Conservation (phyloP, 2,888 invertebrate species). For the Brachypterus glaber region DNA sequence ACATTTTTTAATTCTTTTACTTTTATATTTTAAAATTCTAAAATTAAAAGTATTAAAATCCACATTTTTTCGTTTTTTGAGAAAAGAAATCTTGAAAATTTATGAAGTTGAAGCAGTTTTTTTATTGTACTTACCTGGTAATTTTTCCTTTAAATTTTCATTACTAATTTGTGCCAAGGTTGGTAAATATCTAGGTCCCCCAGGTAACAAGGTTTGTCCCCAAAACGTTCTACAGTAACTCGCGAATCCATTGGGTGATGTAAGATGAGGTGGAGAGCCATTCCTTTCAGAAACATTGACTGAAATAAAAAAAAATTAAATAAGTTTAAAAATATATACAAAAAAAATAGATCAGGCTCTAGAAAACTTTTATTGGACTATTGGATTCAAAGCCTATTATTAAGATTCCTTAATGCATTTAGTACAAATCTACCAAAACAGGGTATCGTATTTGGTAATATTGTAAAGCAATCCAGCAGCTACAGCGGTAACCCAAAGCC, state of each 20-base stretch:
- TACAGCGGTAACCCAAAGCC: too few relatives aligned
- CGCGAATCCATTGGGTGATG: conserved; percentile 20
- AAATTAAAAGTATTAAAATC: too few relatives aligned
- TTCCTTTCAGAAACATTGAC: conserved; percentile 16
- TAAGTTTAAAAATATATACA: conserved; percentile 4
- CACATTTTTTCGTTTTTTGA: too few relatives aligned
- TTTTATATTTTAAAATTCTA: too few relatives aligned
- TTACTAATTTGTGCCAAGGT: conserved; percentile 27
- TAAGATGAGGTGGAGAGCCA: conserved; percentile 30
- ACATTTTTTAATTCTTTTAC: too few relatives aligned
- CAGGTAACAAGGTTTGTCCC: conserved; percentile 35
- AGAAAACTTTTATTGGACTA: too few relatives aligned
- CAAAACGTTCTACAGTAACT: conserved; percentile 38
- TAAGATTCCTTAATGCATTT: too few relatives aligned
- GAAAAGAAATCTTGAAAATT: too few relatives aligned
- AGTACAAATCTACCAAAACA: too few relatives aligned
- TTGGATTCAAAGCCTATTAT: too few relatives aligned
- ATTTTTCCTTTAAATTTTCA: conserved; percentile 29
- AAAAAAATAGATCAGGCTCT: conserved; percentile 16
- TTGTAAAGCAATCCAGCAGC: too few relatives aligned
- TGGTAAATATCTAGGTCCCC: conserved; percentile 31
- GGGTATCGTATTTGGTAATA: too few relatives aligned
- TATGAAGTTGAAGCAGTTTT: background rate
- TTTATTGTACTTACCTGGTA: conserved; percentile 25
- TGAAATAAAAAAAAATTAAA: conserved; percentile 21